Base-by-base conservation (phyloP, 2,888 invertebrate genomes). In the Thereva nobilitata region DNA sequence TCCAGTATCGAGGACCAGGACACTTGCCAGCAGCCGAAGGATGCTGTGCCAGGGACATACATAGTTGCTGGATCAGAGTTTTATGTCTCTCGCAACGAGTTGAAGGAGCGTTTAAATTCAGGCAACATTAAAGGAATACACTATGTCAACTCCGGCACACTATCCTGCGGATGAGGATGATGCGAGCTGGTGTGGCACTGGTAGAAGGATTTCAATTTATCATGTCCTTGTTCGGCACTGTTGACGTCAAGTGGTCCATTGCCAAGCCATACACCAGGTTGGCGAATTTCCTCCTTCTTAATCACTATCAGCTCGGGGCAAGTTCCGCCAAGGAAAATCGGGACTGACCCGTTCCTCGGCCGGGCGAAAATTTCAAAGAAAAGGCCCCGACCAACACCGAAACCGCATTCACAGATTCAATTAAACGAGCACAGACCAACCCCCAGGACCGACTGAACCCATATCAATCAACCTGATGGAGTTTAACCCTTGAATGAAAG, bases 401-500 rank as follows among this genome's bases (percentile, higher is more conserved):
- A 61, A 61, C 50, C 61, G 23, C 61, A 61, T 61, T 61, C 50
- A 50, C 40, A 50, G 41, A 61, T 50, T 61, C 61, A 49, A 50
- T 61, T 41, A 41, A 61, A 50, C 34, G 50, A 50, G 41, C 23
- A 41, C 41, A 50, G 50, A 50, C 45, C 5, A 50, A 41, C 50
- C 41, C 49, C 61, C 61, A 38, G 50, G 45, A 38, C 40, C 50
- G 37, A 5, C 12, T 10, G 61, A 61, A 53, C 61, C 61, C 61
- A 50, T 50, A 61, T 61, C 61, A 61, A 61, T 61, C 61, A 61
- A 50, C 40, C 40, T 61, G 61, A 61, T 50, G 49, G 50, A 49
- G 41, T 12, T 38, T 45, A 61, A 61, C 49, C 61, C 61, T 61
- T 61, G 41, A 41, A 61, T 50, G 50, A 45, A 50, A 41, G 50